These are phyloP conservation scores for Adrianichthys oophorus DNA, from an alignment of 2,797 vertebrate species.

Conservation along the genomic window DNA sequence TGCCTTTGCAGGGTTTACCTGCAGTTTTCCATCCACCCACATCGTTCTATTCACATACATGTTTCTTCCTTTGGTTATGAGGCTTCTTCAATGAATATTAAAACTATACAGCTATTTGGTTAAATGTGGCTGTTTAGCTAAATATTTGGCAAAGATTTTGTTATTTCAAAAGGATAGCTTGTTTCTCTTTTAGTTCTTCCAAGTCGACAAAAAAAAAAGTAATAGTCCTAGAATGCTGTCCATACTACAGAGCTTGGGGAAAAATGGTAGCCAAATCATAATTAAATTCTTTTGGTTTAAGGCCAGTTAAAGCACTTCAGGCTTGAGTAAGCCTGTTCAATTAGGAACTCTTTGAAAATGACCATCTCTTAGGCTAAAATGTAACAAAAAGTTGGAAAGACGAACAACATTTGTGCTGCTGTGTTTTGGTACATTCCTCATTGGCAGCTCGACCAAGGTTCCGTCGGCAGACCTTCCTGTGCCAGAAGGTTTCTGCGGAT, in stretches of 20 bases:
- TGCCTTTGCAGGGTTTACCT: slow-evolving; percentile 46
- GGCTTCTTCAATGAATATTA: slow-evolving; percentile 61
- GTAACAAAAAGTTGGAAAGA: slow-evolving; percentile 62
- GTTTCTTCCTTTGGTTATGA: slow-evolving; percentile 69
- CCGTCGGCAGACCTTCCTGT: neutral
- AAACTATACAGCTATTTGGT: slow-evolving; percentile 74
- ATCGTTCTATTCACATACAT: slow-evolving; percentile 30
- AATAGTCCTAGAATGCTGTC: slow-evolving; percentile 30
- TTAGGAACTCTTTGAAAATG: slow-evolving; percentile 45
- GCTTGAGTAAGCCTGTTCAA: slow-evolving; percentile 47
- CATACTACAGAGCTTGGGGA: slow-evolving; percentile 26
- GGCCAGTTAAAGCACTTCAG: slow-evolving; percentile 69
- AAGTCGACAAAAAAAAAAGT: slow-evolving; percentile 74
- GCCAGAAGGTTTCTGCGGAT: slow-evolving; percentile 13
- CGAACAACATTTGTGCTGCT: neutral
- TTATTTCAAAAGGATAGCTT: slow-evolving; percentile 54
- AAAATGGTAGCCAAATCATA: slow-evolving; percentile 35
- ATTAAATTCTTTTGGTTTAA: slow-evolving; percentile 52
- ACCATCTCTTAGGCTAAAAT: slow-evolving; percentile 32
- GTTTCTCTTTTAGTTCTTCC: slow-evolving; percentile 58
- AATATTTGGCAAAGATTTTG: slow-evolving; percentile 74
- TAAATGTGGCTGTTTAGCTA: slow-evolving; percentile 61
- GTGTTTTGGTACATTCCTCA: too few relatives aligned
- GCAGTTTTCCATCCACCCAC: slow-evolving; percentile 45
- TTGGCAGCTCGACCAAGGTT: too few relatives aligned